phyloP scores from a whole-genome alignment of 2,888 invertebrate species.

The Brachypterus glaber region DNA sequence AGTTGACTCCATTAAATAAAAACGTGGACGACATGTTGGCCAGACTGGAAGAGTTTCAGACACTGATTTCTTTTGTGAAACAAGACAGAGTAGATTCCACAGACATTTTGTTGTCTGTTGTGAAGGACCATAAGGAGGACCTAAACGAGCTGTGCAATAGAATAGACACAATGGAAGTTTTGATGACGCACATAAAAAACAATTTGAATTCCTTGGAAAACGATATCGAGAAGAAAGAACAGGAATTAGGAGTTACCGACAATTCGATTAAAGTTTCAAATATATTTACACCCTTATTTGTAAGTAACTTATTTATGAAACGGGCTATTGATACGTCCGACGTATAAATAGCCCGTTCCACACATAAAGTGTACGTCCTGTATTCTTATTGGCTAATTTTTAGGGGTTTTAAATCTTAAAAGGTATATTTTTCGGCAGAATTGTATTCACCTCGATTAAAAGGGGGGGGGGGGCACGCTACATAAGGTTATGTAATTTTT shows the following conservation, averaged over 20 bases:
- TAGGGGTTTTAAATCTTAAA: too few species aligned
- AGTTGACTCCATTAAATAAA: too few species aligned
- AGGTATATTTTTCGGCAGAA: too few species aligned
- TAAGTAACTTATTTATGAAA: too few species aligned
- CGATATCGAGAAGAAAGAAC: slow-evolving; percentile 28
- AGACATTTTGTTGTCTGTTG: slow-evolving; percentile 23
- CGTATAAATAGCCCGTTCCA: too few species aligned
- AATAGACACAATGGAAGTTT: slow-evolving; percentile 27
- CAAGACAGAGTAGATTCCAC: slow-evolving; percentile 26
- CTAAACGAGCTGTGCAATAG: slow-evolving; percentile 25
- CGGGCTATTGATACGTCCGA: too few species aligned
- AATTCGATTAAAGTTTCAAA: slow-evolving; percentile 24
- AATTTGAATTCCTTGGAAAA: slow-evolving; percentile 26
- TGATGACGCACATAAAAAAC: slow-evolving; percentile 26
- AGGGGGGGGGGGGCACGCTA: too few species aligned
- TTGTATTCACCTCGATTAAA: too few species aligned
- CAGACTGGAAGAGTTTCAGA: slow-evolving; percentile 31
- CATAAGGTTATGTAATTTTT: too few species aligned
- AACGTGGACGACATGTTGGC: slow-evolving; percentile 30
- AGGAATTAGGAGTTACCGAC: slow-evolving; percentile 22
- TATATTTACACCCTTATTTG: slow-evolving; percentile 31
- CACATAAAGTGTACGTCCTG: too few species aligned
- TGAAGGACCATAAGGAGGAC: slow-evolving; percentile 19
- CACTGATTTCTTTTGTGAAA: slow-evolving; percentile 27
- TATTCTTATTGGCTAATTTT: too few species aligned